phyloP scores from a whole-genome alignment of 2,888 invertebrate genomes.

The Melitaea athalia region DNA sequence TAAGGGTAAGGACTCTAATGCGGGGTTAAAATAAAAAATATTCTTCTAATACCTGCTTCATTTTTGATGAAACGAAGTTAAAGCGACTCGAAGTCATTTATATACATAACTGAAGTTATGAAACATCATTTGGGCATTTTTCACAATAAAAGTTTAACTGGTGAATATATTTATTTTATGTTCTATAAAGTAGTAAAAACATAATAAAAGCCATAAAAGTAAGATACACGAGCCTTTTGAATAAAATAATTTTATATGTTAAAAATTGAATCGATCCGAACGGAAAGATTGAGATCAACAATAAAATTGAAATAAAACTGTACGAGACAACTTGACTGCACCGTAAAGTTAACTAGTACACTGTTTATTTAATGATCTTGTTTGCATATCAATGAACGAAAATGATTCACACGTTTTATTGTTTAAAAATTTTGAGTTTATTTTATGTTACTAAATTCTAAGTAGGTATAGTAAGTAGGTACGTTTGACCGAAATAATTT shows the following conservation, averaged over 20 bases:
- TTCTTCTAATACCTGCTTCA: too few relatives aligned
- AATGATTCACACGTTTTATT: constrained; percentile 36
- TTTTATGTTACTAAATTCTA: neutral
- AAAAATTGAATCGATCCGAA: constrained; percentile 30
- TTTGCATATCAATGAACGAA: constrained; percentile 50
- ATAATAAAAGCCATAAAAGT: constrained; percentile 21
- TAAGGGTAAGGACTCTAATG: too few relatives aligned
- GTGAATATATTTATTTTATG: constrained; percentile 22
- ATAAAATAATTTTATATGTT: constrained; percentile 27
- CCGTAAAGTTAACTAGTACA: constrained; percentile 51
- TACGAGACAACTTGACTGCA: constrained; percentile 39
- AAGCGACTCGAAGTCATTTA: neutral
- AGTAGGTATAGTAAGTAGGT: too few relatives aligned
- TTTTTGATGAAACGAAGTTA: neutral
- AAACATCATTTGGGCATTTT: constrained; percentile 12
- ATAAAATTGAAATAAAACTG: constrained; percentile 46
- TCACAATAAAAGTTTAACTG: constrained; percentile 21
- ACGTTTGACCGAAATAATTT: constrained; percentile 7
- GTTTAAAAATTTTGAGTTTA: constrained; percentile 21
- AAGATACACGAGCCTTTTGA: constrained; percentile 18
- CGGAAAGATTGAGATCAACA: constrained; percentile 37
- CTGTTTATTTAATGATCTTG: constrained; percentile 50
- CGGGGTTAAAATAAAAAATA: too few relatives aligned
- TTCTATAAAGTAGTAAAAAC: constrained; percentile 18
- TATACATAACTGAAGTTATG: neutral